Evolutionary conservation across 1,140 invertebrate genomes (phyloP), one percentile per base, ranked within the genome.

Genomic region (Drosophila sp.): DNA sequence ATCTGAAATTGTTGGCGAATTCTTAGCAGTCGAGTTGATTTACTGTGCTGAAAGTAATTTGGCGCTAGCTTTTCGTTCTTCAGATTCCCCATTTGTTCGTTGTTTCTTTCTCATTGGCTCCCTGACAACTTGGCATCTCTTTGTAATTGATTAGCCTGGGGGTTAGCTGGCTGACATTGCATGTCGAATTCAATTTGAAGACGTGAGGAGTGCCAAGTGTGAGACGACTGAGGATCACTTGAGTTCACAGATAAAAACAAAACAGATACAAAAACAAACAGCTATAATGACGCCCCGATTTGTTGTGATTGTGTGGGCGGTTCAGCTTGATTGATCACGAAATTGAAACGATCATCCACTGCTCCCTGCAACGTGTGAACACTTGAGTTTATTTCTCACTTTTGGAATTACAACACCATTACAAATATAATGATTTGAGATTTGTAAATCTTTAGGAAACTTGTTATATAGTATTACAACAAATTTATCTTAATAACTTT

Each of bases 1-100:
- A 70, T 82, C 63, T 80, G 41, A 71, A 70, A 89, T 89, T 59
- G 62, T 56, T 59, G 43, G 63, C 34, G 70, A 87, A 89, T 87
- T 78, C 83, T 50, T 50, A 43, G 38, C 78, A 75, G 78, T 75
- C 82, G 27, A 83, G 66, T 89, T 87, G 82, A 89, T 87, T 89
- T 83, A 83, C 79, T 81, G 76, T 59, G 83, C 74, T 87, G 72
- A 83, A 87, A 82, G 82, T 89, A 87, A 82, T 87, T 87, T 87
- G 83, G 83, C 81, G 83, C 71, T 87, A 66, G 72, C 76, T 78
- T 76, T 56, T 59, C 48, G 56, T 67, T 71, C 56, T 36, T 63
- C 46, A 46, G 48, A 78, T 72, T 66, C 43, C 59, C n/a, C 76
- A 63, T 63, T 53, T 40, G 51, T 64, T 61, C 57, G 63, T 43